Evolutionary conservation across 2,888 invertebrate species (phyloP), one percentile per base, ranked within the genome.

Genomic region (Tetropium fuscum): DNA sequence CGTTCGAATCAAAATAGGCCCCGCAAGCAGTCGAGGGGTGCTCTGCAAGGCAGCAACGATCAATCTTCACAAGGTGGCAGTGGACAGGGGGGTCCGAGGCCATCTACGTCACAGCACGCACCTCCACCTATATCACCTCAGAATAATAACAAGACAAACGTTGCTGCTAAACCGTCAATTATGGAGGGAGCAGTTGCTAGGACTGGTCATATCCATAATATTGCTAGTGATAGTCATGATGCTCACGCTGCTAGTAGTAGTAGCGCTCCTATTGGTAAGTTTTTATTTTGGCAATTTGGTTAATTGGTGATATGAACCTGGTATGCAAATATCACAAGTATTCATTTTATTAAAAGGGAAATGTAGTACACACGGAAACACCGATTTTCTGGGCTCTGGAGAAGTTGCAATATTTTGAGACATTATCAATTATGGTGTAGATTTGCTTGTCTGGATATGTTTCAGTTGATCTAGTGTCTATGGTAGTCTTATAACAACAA

Each of bases 1-100:
- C 83, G 83, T 62, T 76, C 84, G 60, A 83, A 68, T 78, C 72
- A 74, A 44, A 63, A 36, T 13, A 71, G 81, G 57, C 76, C 78
- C 22, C 74, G 81, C 18, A 81, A 80, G 62, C 80, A 78, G 65
- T 77, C 78, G 58, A 74, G 76, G 57, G 71, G 67, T 63, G 54
- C 56, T 10, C 27, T 54, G 25, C 68, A 66, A 20, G 59, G 60
- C 44, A 53, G 62, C 56, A 66, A 60, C 22, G 80, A 78, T 54
- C 81, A 81, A 54, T 76, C 80, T 32, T 78, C 76, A 32, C 76
- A 71, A 66, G 64, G 68, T 53, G 54, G 51, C 43, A 60, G 55
- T 22, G 60, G 64, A 36, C 67, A 64, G 49, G 57, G 58, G 27
- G 56, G 48, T 54, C 65, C 68, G 11, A 68, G 65, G 34, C 63